Evolutionary conservation across 2,888 invertebrate genomes (phyloP).

Genomic region (Sinodicranocentrus sp.): DNA sequence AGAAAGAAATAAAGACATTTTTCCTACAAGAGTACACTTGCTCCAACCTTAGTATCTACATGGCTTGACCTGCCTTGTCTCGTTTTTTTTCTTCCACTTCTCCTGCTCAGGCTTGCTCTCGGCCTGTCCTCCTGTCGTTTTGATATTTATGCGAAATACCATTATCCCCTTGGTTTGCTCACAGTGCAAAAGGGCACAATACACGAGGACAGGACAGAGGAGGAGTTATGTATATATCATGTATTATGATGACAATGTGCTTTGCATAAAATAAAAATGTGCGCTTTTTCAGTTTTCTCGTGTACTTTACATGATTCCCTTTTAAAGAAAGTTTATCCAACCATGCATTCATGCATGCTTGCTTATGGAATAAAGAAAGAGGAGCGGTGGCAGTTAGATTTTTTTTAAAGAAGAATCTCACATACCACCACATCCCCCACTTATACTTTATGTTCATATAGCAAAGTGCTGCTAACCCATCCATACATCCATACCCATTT

Average conservation of each 20-base stretch:
- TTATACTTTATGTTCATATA: constrained; percentile 34
- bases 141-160: constrained; percentile 44
- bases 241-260: constrained; percentile 56
- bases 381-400: no score
- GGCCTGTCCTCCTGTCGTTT: constrained; percentile 30
- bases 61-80: neutral
- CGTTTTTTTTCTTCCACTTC: neutral
- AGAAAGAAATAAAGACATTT: neutral
- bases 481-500: constrained; percentile 37
- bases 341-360: constrained; percentile 26
- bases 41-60: neutral
- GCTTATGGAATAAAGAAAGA: neutral
- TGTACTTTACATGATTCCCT: no score
- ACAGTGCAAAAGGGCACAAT: neutral
- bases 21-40: neutral
- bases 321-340: constrained; percentile 41
- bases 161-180: constrained; percentile 12
- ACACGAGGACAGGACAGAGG: neutral
- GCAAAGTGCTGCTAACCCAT: constrained; percentile 30
- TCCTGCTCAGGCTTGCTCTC: neutral
- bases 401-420: no score
- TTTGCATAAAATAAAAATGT: constrained; percentile 58
- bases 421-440: neutral
- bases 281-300: constrained; percentile 20
- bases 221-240: constrained; percentile 18